Evolutionary conservation across 1,140 invertebrate species (phyloP), one percentile per base, ranked within the genome.

Genomic region (Helicoverpa zea): DNA sequence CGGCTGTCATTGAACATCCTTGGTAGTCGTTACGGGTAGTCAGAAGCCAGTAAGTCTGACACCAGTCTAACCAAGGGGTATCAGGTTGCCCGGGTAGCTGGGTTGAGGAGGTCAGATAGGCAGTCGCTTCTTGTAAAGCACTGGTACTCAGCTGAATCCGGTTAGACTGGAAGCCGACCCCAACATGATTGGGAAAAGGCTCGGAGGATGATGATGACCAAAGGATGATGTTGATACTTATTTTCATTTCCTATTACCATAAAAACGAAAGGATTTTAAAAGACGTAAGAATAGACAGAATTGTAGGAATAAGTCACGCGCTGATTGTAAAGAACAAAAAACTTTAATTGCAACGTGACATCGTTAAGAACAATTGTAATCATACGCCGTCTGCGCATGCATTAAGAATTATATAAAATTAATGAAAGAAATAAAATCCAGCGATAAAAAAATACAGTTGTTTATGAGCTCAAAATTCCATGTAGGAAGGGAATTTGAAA

Each of bases 261-360:
- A 18, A 47, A 68, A 68, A 68, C 3, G 63, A 49, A 66, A 66
- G 43, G 35, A 4, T n/a, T 43, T 0, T 43, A 35, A 23, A 64
- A n/a, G 52, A 7, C 5, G 14, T 7, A 70, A 70, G 16, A 72
- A 58, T 49, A 75, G 52, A 75, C 43, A 75, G 52, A 23, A 49
- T 35, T 16, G 52, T 51, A 11, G 61, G 47, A n/a, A 63, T 61
- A 75, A 63, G 73, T 75, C 58, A 75, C 73, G 73, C 73, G 58
- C 73, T 75, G 58, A 75, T 75, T 75, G 13, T 43, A 61, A 61
- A 59, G 56, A 75, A 75, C 73, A 75, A 75, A 75, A 75, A 75
- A 16, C 16, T 10, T 75, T 29, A 75, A 75, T 59, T 58, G 29
- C 70, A 73, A 75, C 18, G 73, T 61, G 73, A 75, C 73, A 75